Evolutionary conservation across 2,113 vertebrate species (phyloP).

Genomic region (Harpagus bidentatus): DNA sequence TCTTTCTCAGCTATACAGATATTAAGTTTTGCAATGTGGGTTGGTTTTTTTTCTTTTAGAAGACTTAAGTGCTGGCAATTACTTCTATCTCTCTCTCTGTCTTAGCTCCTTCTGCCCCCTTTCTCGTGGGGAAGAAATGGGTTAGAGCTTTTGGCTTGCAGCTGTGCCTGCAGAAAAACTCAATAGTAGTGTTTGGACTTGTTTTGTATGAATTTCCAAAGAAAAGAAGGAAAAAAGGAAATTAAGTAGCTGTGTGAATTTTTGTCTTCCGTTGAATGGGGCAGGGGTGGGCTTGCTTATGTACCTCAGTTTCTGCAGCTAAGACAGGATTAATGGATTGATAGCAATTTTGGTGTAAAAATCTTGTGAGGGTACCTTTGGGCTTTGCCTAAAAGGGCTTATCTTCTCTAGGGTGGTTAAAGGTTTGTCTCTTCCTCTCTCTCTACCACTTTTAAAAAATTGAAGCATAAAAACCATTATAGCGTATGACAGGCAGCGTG

Average conservation of each 20-base stretch:
- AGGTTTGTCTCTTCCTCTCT: neutral
- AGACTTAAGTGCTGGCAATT: neutral
- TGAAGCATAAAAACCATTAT: neutral
- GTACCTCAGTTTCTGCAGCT: neutral
- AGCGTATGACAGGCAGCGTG: neutral
- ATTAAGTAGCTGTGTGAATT: neutral
- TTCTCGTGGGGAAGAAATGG: neutral
- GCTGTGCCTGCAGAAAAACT: neutral
- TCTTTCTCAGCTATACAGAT: conserved; percentile 7
- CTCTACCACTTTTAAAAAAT: neutral
- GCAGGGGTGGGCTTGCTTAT: neutral
- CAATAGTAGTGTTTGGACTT: neutral
- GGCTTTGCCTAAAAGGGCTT: neutral
- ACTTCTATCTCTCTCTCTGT: neutral
- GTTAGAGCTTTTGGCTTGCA: neutral
- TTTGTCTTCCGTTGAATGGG: neutral
- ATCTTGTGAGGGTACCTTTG: neutral
- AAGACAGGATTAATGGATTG: neutral
- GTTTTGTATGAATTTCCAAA: neutral
- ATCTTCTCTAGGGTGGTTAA: neutral
- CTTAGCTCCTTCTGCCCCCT: neutral
- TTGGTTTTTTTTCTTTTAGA: neutral
- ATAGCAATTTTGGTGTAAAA: neutral
- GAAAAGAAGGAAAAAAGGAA: neutral
- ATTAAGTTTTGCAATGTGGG: neutral